Evolutionary conservation across 2,888 invertebrate species (phyloP), one percentile per base, ranked within the genome.

Genomic region (Carpatolechia fugitivella): DNA sequence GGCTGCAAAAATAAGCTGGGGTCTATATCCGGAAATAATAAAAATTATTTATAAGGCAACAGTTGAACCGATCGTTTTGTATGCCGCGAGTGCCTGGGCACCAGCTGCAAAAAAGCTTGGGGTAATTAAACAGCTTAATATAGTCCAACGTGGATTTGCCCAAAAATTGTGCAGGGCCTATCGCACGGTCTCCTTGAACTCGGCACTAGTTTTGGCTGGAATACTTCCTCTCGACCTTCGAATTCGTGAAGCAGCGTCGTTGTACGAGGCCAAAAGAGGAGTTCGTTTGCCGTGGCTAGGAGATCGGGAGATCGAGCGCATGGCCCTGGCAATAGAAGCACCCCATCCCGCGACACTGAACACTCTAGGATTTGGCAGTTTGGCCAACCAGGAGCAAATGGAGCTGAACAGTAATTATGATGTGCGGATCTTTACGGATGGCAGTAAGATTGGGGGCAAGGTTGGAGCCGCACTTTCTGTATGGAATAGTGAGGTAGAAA

Each of bases 221-320:
- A 13, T 52, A n/a, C 49, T 55, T 1, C 52, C 54, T 8, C 38
- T 55, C 0, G 52, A 57, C 49, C 55, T 51, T 30, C 11, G 57
- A 30, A 7, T 47, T 1, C 14, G 33, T 7, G 30, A 55, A 38
- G 24, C 33, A 29, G 52, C 51, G 13, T 48, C 11, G n/a, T 14
- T 47, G 14, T 49, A 48, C 14, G 48, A 48, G 33, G 48, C 48
- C 10, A 31, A 33, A 10, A 48, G 11, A 31, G 48, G 46, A 10
- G 46, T 46, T 29, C 7, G 1, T 1, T 13, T 2, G 10, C 31
- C 7, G 13, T 31, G 1, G 1, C 30, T 48, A 4, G 48, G 11
- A 4, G 48, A 16, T 14, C 7, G 48, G 33, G 33, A 16, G 31
- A 16, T 48, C 16, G 48, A 48, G n/a, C 30, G 16, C 14, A 16